phyloP scores from a whole-genome alignment of 2,888 invertebrate species.

The Sericinus montela region DNA sequence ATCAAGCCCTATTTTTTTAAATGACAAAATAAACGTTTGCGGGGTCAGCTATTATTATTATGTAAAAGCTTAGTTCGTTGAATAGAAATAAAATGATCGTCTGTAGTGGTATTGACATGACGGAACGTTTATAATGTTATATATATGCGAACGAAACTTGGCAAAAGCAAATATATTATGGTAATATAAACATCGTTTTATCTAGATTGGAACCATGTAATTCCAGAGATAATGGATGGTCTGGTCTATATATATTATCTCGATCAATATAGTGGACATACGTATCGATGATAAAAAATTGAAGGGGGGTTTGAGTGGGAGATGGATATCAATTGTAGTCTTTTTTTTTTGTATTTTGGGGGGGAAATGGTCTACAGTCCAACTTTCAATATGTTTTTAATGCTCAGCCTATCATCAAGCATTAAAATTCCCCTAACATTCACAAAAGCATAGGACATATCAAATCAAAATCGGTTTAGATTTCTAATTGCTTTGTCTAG shows the following conservation, averaged over 20 bases:
- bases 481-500: not conserved
- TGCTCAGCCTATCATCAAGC: too few species aligned
- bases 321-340: not conserved
- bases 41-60: too few species aligned
- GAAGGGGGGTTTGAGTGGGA: not conserved
- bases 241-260: slow-evolving; percentile 8
- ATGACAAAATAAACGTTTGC: too few species aligned
- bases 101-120: too few species aligned
- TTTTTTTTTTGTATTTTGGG: not conserved
- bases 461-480: not conserved
- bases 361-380: too few species aligned
- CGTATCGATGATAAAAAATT: not conserved
- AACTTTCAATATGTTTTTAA: too few species aligned
- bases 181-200: not conserved
- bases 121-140: too few species aligned
- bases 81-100: too few species aligned
- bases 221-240: not conserved
- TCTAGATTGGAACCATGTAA: not conserved
- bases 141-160: not conserved
- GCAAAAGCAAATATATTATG: not conserved
- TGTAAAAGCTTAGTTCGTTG: too few species aligned
- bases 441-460: too few species aligned
- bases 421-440: too few species aligned
- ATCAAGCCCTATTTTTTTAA: too few species aligned
- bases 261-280: slow-evolving; percentile 1